Percentiles rank a stretch among this genome's conserved stretches.
phyloP scores from a whole-genome alignment of 2,797 vertebrate genomes.

The Vultur gryphus region DNA sequence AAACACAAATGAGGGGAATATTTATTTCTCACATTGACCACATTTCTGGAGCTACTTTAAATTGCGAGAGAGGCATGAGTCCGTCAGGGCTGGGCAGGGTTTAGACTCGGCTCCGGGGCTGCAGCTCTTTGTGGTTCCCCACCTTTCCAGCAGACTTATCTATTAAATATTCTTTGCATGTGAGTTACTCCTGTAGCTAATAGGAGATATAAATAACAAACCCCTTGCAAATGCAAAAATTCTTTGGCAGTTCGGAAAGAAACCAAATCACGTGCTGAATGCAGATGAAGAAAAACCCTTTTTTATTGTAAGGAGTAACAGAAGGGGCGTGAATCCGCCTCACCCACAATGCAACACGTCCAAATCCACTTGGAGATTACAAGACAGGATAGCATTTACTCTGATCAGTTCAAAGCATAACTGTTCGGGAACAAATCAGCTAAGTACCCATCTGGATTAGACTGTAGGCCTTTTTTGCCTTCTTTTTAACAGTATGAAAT shows the following conservation, averaged over 20 bases:
- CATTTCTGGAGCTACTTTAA: not conserved
- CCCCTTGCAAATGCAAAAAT: not conserved
- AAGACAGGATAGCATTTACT: not conserved
- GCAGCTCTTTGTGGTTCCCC: not conserved
- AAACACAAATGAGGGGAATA: not conserved
- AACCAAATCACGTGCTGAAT: not conserved
- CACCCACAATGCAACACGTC: not conserved
- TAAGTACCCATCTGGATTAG: not conserved
- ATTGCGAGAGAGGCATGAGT: accelerated
- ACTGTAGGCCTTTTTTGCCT: not conserved
- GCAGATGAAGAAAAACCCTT: constrained; percentile 32
- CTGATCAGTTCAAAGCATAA: not conserved
- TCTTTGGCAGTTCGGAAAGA: constrained; percentile 3
- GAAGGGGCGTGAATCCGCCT: not conserved
- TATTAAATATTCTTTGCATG: not conserved
- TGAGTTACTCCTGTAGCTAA: not conserved
- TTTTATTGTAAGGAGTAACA: constrained; percentile 27
- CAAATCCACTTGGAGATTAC: not conserved
- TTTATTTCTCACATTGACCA: not conserved
- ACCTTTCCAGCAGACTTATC: not conserved
- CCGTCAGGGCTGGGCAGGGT: not conserved
- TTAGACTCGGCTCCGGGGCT: accelerated
- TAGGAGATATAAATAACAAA: constrained; percentile 15
- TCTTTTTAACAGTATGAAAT: not conserved
- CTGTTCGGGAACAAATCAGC: not conserved